Base-by-base conservation (phyloP, 2,888 invertebrate genomes). In the Drosophila neonasuta region DNA sequence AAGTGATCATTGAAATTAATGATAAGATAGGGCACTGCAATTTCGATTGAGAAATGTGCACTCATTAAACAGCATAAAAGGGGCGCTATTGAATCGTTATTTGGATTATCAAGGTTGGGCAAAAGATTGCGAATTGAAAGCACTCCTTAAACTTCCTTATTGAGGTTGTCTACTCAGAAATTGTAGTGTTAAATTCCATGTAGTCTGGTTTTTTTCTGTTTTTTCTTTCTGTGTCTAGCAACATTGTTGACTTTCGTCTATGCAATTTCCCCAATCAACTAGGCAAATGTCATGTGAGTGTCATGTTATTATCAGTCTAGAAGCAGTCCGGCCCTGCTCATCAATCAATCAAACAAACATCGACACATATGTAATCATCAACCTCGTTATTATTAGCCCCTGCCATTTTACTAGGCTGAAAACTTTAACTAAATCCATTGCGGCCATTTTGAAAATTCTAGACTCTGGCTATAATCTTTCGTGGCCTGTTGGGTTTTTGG, bases 281-380 rank as follows among this genome's bases (percentile, higher is more conserved):
- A 9, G 50, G 15, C 59, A 54, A 67, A 68, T 71, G 74, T 74
- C 74, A 74, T 76, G 77, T 74, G 77, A 76, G 68, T 56, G 72
- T 72, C 55, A 52, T 58, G 74, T 76, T 76, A 74, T 74, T 73
- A 77, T 72, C 56, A 41, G 54, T 42, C 34, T 13, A 34, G 46
- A 51, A 45, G 34, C 32, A 45, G 24, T 7, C 15, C 15, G 46
- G 13, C 46, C 13, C 9, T 29, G 24, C 54, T 42, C 64, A 74
- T 72, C 60, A 61, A 65, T 69, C 62, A 55, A 15, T 41, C 11
- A 41, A 30, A 32, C 36, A n/a, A 30, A 34, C 41, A 58, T 50
- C 29, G 42, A 32, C 17, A 13, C 41, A 24, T 57, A 56, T 69
- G 74, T 54, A 69, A 74, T 72, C 52, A 36, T 44, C 44, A 51